Percentiles rank a stretch among this genome's conserved stretches.
Evolutionary conservation across 2,113 vertebrate genomes (phyloP).

Genomic region (Pterocles orientalis): DNA sequence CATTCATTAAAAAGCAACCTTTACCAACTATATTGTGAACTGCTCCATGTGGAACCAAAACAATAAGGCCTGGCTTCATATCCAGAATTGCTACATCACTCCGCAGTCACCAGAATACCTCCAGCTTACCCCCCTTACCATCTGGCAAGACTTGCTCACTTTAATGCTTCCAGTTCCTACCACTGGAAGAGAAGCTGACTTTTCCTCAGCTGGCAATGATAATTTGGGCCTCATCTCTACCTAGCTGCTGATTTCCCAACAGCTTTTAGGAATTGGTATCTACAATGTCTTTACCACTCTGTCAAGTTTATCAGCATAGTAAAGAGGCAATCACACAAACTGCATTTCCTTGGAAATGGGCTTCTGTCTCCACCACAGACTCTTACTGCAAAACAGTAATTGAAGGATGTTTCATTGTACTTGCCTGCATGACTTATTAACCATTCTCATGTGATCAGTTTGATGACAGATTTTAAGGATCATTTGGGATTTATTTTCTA

Average conservation of each 20-base stretch:
- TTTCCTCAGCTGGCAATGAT: background rate
- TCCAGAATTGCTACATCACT: background rate
- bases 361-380: background rate
- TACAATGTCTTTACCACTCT: background rate
- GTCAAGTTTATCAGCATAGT: background rate
- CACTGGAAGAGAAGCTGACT: background rate
- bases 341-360: background rate
- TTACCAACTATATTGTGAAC: background rate
- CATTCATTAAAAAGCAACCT: background rate
- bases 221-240: background rate
- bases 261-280: background rate
- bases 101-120: background rate
- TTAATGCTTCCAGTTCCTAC: background rate
- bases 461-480: background rate
- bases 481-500: background rate
- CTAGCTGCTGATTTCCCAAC: background rate
- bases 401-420: background rate
- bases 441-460: background rate
- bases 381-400: background rate
- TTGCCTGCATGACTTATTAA: background rate
- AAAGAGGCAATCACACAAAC: background rate
- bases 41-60: background rate
- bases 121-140: background rate
- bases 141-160: background rate
- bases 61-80: background rate